Base-by-base conservation (phyloP, 2,888 invertebrate genomes). In the Lottia gigantea region DNA sequence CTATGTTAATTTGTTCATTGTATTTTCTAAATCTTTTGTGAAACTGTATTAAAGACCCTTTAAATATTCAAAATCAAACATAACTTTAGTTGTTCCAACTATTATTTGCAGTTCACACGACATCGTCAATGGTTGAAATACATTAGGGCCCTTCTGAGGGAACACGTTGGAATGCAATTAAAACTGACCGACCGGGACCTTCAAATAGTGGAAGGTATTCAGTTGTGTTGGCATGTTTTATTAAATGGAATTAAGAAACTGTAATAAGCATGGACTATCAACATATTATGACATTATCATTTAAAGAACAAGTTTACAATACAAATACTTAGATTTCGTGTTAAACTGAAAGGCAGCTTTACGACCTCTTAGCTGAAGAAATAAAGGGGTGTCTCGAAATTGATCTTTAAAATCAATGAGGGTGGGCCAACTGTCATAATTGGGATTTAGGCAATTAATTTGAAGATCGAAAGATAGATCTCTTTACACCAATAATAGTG, bases 201-300 rank as follows among this genome's bases (percentile, higher is more conserved):
- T 23, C 19, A 55, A 55, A 19, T 23, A 23, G 23, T 12, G 14
- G 23, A 55, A 55, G 19, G 19, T 23, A 23, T 23, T 19, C 19
- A 55, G 55, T 55, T 19, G 14, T 55, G 55, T 55, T 55, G 55
- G 23, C 55, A 55, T 55, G 23, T 55, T 55, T 23, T 14, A 55
- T 55, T 23, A 23, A 55, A 55, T 55, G 55, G 55, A 23, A 55
- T 55, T 55, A 55, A 14, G 23, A 55, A 55, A 55, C 55, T 23
- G 55, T 23, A 55, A 23, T 55, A 23, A 55, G 23, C 55, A 55
- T 55, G 55, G 23, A 55, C 19, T 55, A 55, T 55, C 55, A 55
- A 55, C 55, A 55, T 55, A 55, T 55, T 55, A 55, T 55, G 55
- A 55, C 55, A 55, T 55, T 55, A 55, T 23, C 55, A 55, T 55